phyloP scores from a whole-genome alignment of 2,113 vertebrate species.

The Bujurquina vittata region DNA sequence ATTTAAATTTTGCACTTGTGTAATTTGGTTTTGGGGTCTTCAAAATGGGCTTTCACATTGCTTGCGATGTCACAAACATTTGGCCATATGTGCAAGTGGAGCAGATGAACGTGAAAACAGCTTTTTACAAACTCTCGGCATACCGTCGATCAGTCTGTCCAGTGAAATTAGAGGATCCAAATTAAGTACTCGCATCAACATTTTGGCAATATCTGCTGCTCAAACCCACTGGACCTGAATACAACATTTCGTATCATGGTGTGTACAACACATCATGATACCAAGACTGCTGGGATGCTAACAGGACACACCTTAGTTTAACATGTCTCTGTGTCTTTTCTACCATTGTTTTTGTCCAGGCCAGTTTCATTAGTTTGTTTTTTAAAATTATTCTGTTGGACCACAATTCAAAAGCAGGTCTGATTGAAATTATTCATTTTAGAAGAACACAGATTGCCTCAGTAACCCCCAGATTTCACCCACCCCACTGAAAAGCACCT shows the following conservation, averaged over 20 bases:
- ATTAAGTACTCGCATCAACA: neutral
- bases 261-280: too few relatives aligned
- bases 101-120: conserved; percentile 42
- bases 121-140: conserved; percentile 26
- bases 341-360: too few relatives aligned
- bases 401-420: too few relatives aligned
- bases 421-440: too few relatives aligned
- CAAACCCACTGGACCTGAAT: neutral
- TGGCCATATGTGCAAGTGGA: conserved; percentile 28
- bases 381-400: too few relatives aligned
- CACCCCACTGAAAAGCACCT: neutral
- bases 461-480: neutral
- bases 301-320: too few relatives aligned
- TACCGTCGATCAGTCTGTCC: conserved; percentile 46
- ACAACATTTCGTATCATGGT: too few relatives aligned
- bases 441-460: too few relatives aligned
- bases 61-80: conserved; percentile 9
- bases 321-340: too few relatives aligned
- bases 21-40: neutral
- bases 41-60: neutral
- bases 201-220: neutral
- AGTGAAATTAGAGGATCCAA: conserved; percentile 1
- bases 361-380: too few relatives aligned
- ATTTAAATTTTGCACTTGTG: neutral
- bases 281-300: too few relatives aligned